Conservation (phyloP, 2,888 invertebrate genomes). For the Shargacucullia verbasci region DNA sequence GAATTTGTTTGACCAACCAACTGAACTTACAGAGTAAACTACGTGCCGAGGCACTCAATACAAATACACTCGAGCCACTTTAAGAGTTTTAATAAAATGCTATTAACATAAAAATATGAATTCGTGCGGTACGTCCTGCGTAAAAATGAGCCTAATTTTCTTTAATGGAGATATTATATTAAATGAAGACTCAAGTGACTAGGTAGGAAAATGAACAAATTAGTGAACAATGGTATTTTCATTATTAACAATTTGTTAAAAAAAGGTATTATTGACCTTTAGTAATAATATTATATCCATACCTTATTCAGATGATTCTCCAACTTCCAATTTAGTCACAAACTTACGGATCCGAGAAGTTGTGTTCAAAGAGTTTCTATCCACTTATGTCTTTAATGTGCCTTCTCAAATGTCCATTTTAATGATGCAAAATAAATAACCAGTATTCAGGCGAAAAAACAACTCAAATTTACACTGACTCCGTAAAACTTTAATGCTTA, state of each 20-base stretch:
- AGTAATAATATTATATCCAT: slow-evolving; percentile 19
- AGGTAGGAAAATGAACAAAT: slow-evolving; percentile 38
- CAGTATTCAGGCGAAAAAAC: slow-evolving; percentile 12
- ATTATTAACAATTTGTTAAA: slow-evolving; percentile 24
- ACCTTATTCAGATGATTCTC: slow-evolving; percentile 47
- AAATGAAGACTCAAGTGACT: slow-evolving; percentile 30
- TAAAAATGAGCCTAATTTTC: slow-evolving; percentile 42
- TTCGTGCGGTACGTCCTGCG: slow-evolving; percentile 25
- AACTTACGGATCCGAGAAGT: slow-evolving; percentile 64
- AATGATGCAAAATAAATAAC: slow-evolving; percentile 7
- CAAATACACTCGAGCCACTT: slow-evolving; percentile 20
- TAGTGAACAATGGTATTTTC: slow-evolving; percentile 15
- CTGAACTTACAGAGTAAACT: slow-evolving; percentile 10
- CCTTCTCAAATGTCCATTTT: slow-evolving; percentile 3
- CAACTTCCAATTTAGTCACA: slow-evolving; percentile 27
- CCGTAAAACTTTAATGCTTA: neutral
- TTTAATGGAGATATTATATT: slow-evolving; percentile 45
- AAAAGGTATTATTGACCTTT: slow-evolving; percentile 1
- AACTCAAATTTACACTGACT: slow-evolving; percentile 4
- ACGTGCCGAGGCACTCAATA: slow-evolving; percentile 14
- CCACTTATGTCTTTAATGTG: slow-evolving; percentile 26
- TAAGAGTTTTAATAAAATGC: slow-evolving; percentile 42
- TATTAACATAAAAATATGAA: slow-evolving; percentile 31
- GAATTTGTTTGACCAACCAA: slow-evolving; percentile 13
- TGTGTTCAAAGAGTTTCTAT: slow-evolving; percentile 52